Evolutionary conservation across 2,113 vertebrate genomes (phyloP).

Genomic region (Climacteris rufus): DNA sequence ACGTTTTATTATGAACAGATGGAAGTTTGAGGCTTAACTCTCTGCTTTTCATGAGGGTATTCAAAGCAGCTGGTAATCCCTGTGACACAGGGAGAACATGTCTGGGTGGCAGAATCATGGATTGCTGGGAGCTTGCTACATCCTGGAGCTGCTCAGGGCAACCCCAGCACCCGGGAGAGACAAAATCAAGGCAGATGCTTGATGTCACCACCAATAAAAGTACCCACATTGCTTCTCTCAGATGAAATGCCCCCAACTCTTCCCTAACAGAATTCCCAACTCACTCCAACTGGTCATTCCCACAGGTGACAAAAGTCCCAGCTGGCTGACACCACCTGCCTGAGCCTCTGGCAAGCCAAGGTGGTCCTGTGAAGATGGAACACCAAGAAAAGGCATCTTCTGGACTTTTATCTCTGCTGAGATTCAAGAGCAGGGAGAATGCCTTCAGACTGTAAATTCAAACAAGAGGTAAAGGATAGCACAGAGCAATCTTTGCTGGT

Average conservation of each 20-base stretch:
- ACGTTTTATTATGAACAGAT: slow-evolving; percentile 8
- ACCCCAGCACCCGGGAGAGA: neutral
- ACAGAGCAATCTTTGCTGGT: neutral
- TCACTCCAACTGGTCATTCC: neutral
- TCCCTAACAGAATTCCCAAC: neutral
- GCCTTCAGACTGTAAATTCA: neutral
- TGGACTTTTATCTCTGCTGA: neutral
- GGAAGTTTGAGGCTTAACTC: neutral
- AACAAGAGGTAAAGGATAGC: neutral
- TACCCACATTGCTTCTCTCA: fast-evolving
- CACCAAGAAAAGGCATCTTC: neutral
- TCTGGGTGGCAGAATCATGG: neutral
- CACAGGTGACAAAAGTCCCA: neutral
- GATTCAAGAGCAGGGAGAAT: fast-evolving
- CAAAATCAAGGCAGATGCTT: neutral
- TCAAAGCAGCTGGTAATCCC: neutral
- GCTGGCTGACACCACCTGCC: neutral
- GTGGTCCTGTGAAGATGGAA: neutral
- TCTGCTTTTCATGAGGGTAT: neutral
- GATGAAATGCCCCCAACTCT: fast-evolving
- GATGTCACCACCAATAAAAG: neutral
- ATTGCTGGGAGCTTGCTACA: neutral
- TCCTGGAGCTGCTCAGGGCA: neutral
- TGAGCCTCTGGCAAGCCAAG: neutral
- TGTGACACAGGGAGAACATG: neutral